Evolutionary conservation across 2,888 invertebrate genomes (phyloP).

Genomic region (Agrotis ipsilon): DNA sequence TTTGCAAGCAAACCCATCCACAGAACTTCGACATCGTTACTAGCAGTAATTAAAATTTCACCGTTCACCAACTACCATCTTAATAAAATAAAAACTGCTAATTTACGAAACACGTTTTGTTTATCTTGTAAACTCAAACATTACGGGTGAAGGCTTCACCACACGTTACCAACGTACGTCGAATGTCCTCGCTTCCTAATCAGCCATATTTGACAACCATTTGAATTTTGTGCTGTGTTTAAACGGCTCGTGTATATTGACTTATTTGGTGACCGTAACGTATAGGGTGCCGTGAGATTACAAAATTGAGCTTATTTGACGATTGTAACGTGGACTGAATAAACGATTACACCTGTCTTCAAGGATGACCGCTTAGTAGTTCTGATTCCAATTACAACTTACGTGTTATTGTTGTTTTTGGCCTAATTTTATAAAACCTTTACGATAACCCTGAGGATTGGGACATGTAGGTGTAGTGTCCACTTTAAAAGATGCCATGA

Average conservation of each 20-base stretch:
- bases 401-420: not conserved
- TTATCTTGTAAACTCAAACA: constrained; percentile 52
- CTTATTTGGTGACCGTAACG: constrained; percentile 22
- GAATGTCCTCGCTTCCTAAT: constrained; percentile 62
- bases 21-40: not conserved
- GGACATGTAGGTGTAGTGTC: not conserved
- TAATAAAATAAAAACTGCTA: constrained; percentile 41
- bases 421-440: not conserved
- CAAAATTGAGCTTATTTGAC: constrained; percentile 9
- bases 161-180: constrained; percentile 25
- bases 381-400: not conserved
- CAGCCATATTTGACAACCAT: constrained; percentile 57
- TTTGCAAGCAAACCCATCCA: not conserved
- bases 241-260: constrained; percentile 13
- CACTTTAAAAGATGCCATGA: not conserved
- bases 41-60: not conserved
- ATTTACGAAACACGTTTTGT: constrained; percentile 53
- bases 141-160: constrained; percentile 59
- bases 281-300: not conserved
- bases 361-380: not conserved
- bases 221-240: constrained; percentile 50
- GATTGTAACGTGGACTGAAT: not conserved
- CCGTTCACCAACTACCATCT: not conserved
- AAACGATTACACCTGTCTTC: not conserved
- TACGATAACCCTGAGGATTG: not conserved